Evolutionary conservation across 2,797 vertebrate genomes (phyloP).

Genomic region (Galaxias olidus): DNA sequence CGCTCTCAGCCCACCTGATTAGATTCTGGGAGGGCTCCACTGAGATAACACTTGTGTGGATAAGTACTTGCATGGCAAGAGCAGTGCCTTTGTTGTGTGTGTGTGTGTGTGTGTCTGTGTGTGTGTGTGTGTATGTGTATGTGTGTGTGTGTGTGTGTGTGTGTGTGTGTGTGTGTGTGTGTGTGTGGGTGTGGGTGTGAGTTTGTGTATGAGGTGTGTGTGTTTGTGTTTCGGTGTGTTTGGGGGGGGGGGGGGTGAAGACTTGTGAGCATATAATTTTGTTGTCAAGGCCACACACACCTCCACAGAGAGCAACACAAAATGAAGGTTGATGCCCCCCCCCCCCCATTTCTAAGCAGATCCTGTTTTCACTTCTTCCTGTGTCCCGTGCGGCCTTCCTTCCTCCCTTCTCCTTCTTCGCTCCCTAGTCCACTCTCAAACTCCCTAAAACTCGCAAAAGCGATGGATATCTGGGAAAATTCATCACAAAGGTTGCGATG

Average conservation of each 20-base stretch:
- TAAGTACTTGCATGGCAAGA: conserved; percentile 52
- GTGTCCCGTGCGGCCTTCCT: conserved; percentile 20
- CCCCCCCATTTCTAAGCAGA: conserved; percentile 56
- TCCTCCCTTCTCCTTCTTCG: background rate
- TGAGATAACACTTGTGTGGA: conserved; percentile 59
- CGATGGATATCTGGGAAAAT: conserved; percentile 54
- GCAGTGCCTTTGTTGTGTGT: conserved; percentile 12
- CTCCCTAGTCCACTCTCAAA: background rate
- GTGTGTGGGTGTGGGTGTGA: background rate
- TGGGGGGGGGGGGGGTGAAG: conserved; percentile 21
- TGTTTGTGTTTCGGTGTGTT: background rate
- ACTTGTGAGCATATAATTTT: conserved; percentile 63
- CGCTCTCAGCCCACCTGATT: conserved; percentile 53
- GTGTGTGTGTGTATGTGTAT: conserved; percentile 11
- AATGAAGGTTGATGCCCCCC: conserved; percentile 45
- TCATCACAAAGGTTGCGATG: conserved; percentile 63
- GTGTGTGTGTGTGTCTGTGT: conserved; percentile 23
- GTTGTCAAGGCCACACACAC: conserved; percentile 63
- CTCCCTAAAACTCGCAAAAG: conserved; percentile 19
- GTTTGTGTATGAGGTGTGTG: background rate
- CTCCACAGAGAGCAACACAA: conserved; percentile 47
- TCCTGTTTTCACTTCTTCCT: conserved; percentile 52
- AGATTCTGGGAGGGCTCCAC: conserved; percentile 53
- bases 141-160: background rate
- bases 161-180: background rate